Evolutionary conservation across 2,797 vertebrate genomes (phyloP).

Genomic region (Pogonophryne albipinna): DNA sequence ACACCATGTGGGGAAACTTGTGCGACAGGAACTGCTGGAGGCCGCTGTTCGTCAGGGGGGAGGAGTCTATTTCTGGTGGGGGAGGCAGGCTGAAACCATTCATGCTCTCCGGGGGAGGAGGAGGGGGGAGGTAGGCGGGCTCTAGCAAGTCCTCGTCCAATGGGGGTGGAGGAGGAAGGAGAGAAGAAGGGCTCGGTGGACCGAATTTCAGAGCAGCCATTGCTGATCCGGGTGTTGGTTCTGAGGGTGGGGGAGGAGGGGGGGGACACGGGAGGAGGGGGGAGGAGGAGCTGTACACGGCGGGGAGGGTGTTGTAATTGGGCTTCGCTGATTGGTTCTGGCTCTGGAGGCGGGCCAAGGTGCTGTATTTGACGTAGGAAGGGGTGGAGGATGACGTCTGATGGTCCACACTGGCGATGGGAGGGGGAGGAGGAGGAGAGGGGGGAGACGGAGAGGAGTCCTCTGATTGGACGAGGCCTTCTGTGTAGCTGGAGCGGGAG

Average conservation of each 20-base stretch:
- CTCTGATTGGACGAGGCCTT: slow-evolving; percentile 76
- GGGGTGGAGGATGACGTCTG: slow-evolving; percentile 71
- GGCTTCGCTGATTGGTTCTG: slow-evolving; percentile 83
- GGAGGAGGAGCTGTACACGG: slow-evolving; percentile 60
- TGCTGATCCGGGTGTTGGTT: slow-evolving; percentile 87
- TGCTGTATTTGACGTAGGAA: slow-evolving; percentile 93
- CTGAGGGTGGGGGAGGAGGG: slow-evolving; percentile 79
- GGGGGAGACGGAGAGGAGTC: slow-evolving; percentile 75
- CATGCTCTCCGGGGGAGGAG: slow-evolving; percentile 64
- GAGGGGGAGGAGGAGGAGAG: slow-evolving; percentile 72
- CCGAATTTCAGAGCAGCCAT: slow-evolving; percentile 89
- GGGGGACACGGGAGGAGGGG: slow-evolving; percentile 83
- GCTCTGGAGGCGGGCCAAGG: slow-evolving; percentile 89
- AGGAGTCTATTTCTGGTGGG: slow-evolving; percentile 53
- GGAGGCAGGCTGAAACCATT: slow-evolving; percentile 76
- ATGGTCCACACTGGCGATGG: slow-evolving; percentile 56
- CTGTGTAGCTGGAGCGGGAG: slow-evolving; percentile 82
- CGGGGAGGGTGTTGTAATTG: slow-evolving; percentile 80
- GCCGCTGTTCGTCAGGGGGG: slow-evolving; percentile 77
- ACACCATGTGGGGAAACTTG: slow-evolving; percentile 90
- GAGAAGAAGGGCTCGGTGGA: slow-evolving; percentile 79
- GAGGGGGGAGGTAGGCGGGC: slow-evolving; percentile 64
- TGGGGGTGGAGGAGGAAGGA: slow-evolving; percentile 77
- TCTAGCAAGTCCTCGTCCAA: slow-evolving; percentile 63
- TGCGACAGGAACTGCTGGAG: slow-evolving; percentile 86